phyloP scores from a whole-genome alignment of 2,888 invertebrate species.

The Cerastis leucographa region DNA sequence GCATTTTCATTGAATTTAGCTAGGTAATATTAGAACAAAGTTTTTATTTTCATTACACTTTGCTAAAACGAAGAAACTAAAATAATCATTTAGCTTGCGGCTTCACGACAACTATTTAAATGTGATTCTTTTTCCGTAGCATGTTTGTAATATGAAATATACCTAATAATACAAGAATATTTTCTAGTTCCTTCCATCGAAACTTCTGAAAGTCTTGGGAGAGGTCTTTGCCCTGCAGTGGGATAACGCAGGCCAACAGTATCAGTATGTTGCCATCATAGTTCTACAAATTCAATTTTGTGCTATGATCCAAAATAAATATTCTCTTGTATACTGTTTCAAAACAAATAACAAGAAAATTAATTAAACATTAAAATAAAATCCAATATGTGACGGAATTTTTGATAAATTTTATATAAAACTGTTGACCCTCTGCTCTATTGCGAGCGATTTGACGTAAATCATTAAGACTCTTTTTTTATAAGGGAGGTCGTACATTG shows the following conservation, averaged over 20 bases:
- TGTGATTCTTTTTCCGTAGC: no score
- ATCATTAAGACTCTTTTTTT: no score
- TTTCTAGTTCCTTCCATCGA: neutral
- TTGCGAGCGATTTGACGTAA: constrained; percentile 44
- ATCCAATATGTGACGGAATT: constrained; percentile 61
- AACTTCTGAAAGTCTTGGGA: no score
- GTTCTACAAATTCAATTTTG: neutral
- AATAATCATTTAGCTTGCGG: neutral
- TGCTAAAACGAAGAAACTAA: neutral
- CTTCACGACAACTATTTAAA: no score
- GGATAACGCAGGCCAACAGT: no score
- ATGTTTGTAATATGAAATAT: no score
- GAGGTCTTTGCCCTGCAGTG: no score
- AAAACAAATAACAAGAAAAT: constrained; percentile 51
- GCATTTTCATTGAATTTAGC: neutral
- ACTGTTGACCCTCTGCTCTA: constrained; percentile 19
- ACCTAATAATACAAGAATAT: neutral
- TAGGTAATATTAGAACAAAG: neutral
- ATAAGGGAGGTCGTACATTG: neutral
- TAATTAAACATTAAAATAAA: constrained; percentile 58
- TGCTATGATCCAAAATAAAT: neutral
- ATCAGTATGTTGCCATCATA: neutral
- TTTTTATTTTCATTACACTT: neutral
- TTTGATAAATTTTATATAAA: constrained; percentile 62
- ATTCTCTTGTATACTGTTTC: constrained; percentile 10